Base-by-base conservation (phyloP, 2,797 vertebrate genomes). In the Platalea minor region DNA sequence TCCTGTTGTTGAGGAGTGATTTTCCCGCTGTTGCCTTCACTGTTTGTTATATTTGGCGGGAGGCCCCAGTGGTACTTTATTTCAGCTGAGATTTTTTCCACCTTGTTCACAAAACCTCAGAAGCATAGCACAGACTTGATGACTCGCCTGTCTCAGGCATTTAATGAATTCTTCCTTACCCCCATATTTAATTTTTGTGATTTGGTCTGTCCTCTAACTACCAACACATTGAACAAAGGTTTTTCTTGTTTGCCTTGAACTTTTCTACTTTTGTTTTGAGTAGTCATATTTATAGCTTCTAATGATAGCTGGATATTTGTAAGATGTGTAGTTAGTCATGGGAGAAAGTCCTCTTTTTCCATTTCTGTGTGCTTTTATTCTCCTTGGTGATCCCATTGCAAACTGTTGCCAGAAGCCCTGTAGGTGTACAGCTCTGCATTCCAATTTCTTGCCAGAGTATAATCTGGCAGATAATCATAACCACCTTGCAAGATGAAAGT, bases 1-100 rank as follows among this genome's bases (percentile, higher is more conserved):
- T 96, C 96, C 96, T 96, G 96, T 96, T 96, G 89, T 76, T 88
- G 59, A 78, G 39, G 77, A 91, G 59, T 90, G 70, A 93, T 84
- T 96, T 96, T 95, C 88, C 93, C 63, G 64, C 79, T 87, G 93
- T 79, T 89, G 70, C 86, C 46, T 94, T 87, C 46, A n/a, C 69
- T 76, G 70, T 94, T 95, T 94, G 77, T 95, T 96, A 31, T 92
- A 85, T 85, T 95, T 97, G 96, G 96, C 89, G 0, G 17, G 48
- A 79, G 59, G 83, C 88, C 83, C 46, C 12, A 0, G 18, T 65
- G 76, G 65, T 69, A 75, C 76, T 94, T 91, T 73, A 90, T 83
- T 95, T 93, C 63, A 89, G 65, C 65, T 72, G 76, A 75, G 79
- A 78, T 84, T 93, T 96, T 95, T 96, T 88, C 85, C 85, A 72